Evolutionary conservation across 2,113 vertebrate genomes (phyloP).

Genomic region (Peromyscus californicus): DNA sequence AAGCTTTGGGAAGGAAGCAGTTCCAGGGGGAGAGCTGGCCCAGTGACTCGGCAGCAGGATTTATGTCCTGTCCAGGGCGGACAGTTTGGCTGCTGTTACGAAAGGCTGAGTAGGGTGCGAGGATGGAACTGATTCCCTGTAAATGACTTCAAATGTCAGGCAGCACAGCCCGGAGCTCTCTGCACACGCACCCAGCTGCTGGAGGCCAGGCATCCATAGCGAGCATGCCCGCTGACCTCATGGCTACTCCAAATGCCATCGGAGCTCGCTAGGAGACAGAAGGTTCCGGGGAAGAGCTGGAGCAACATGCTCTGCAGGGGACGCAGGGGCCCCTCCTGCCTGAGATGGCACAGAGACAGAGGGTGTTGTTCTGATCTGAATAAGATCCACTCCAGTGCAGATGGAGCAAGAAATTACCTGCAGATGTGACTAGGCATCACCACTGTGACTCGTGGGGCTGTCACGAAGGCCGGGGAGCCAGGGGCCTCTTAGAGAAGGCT

Average conservation of each 20-base stretch:
- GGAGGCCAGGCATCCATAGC: slow-evolving; percentile 46
- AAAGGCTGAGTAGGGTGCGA: slow-evolving; percentile 75
- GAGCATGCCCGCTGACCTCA: slow-evolving; percentile 74
- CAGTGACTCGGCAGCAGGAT: slow-evolving; percentile 63
- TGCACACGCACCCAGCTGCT: slow-evolving; percentile 62
- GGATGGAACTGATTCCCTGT: slow-evolving; percentile 82
- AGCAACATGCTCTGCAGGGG: neutral
- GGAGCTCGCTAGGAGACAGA: slow-evolving; percentile 37
- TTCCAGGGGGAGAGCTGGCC: slow-evolving; percentile 62
- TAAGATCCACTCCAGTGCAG: slow-evolving; percentile 69
- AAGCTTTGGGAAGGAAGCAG: slow-evolving; percentile 34
- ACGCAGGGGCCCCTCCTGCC: neutral
- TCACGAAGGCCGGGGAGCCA: slow-evolving; percentile 52
- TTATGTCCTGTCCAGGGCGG: slow-evolving; percentile 74
- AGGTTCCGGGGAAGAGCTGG: slow-evolving; percentile 49
- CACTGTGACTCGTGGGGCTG: slow-evolving; percentile 46
- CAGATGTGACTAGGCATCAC: slow-evolving; percentile 79
- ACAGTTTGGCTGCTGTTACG: slow-evolving; percentile 80
- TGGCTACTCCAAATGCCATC: slow-evolving; percentile 61
- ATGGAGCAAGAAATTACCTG: slow-evolving; percentile 81
- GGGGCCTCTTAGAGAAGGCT: slow-evolving; percentile 76
- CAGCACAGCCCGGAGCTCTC: slow-evolving; percentile 72
- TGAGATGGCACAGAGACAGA: slow-evolving; percentile 65
- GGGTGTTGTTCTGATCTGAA: slow-evolving; percentile 66
- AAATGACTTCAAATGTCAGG: slow-evolving; percentile 83